Evolutionary conservation across 2,888 invertebrate genomes (phyloP), one percentile per base, ranked within the genome.

Genomic region (Drosophila peninsularis): DNA sequence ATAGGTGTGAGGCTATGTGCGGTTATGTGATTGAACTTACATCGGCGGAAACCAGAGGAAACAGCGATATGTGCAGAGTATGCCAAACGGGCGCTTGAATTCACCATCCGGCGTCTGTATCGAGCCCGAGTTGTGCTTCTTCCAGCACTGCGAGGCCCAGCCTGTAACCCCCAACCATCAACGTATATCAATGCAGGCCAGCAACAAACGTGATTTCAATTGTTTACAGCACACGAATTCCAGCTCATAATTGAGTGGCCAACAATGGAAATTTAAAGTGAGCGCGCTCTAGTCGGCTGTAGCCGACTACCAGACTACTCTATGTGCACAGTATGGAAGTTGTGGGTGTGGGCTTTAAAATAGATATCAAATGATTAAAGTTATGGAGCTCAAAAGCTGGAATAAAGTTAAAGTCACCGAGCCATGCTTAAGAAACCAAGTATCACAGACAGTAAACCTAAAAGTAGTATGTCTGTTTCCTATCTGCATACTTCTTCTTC

Each of bases 41-140:
- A 91, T 80, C 70, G 91, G 91, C 62, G 91, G 91, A 85, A 92
- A 91, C 91, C 91, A 91, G 75, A 91, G 78, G 75, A 91, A 90
- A 64, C 91, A 91, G 58, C 91, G 91, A 83, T 91, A 92, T 76
- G 92, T 91, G 83, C 91, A 91, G 78, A 91, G 82, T 84, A 91
- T 92, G 61, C 91, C 91, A 74, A 90, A 91, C 49, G 91, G 91
- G 37, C 91, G 91, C 72, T 90, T 91, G 67, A 91, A 92, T 71
- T 92, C 92, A 32, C 91, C 92, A 74, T 91, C 92, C 55, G 91
- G 91, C 80, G 91, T 88, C 76, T 91, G 91, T 62, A 91, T 91
- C 62, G 92, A 91, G 63, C 91, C 91, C 67, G 91, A 82, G 55
- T 90, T 91, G 74, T 92, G 91, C 42, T 91, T 91, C 78, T 88